phyloP scores from a whole-genome alignment of 2,888 invertebrate species.

The Allolobophora icterica region DNA sequence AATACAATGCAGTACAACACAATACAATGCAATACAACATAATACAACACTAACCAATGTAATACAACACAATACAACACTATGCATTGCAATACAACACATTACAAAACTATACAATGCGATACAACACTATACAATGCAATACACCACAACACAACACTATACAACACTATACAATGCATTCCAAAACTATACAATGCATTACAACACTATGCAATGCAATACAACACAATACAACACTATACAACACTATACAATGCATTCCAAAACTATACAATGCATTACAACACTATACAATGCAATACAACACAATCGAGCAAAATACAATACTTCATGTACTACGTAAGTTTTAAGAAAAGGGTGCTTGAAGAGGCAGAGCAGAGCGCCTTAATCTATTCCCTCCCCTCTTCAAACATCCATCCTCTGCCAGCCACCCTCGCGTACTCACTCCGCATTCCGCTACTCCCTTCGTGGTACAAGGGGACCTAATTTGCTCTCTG shows the following conservation, averaged over 20 bases:
- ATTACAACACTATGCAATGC: neutral
- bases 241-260: too few relatives aligned
- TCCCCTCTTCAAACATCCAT: neutral
- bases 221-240: neutral
- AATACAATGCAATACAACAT: neutral
- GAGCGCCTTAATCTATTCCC: neutral
- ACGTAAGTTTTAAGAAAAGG: neutral
- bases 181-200: too few relatives aligned
- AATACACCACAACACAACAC: neutral
- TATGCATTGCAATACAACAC: neutral
- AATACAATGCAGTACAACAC: neutral
- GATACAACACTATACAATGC: neutral
- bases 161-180: too few relatives aligned
- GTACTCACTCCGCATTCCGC: neutral
- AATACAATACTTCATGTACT: neutral
- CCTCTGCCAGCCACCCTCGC: neutral
- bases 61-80: neutral
- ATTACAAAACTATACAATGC: neutral
- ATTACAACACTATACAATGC: neutral
- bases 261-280: too few relatives aligned
- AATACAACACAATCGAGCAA: neutral
- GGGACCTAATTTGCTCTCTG: conserved; percentile 10
- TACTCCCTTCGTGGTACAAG: neutral
- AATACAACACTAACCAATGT: neutral
- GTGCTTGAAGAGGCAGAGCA: neutral